phyloP scores from a whole-genome alignment of 2,113 vertebrate species.

The Desmodus rotundus region DNA sequence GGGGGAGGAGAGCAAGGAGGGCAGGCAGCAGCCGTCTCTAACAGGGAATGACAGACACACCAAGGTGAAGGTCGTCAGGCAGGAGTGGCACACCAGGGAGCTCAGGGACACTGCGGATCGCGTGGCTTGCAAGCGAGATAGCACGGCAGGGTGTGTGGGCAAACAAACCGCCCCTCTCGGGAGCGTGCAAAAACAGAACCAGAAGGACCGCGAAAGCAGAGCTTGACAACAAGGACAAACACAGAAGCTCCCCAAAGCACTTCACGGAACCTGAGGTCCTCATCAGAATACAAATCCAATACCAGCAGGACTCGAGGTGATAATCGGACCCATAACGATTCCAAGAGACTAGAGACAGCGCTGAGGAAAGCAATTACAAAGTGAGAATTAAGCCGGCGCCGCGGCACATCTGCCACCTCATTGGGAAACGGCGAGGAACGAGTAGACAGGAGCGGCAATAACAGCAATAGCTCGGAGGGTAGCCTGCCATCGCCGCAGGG shows the following conservation, averaged over 20 bases:
- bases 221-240: neutral
- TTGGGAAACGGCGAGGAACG: neutral
- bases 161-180: neutral
- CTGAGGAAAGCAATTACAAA: conserved; percentile 53
- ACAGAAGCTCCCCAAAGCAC: neutral
- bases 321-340: neutral
- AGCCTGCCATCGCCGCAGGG: neutral
- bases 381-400: conserved; percentile 57
- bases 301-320: neutral
- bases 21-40: neutral
- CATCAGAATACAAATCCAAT: neutral
- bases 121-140: neutral
- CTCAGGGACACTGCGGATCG: neutral
- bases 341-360: neutral
- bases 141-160: neutral
- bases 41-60: neutral
- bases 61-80: neutral
- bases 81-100: neutral
- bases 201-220: neutral
- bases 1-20: neutral
- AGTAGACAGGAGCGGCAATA: conserved; percentile 25
- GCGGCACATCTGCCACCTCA: neutral
- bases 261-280: neutral
- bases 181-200: neutral
- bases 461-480: neutral